Base-by-base conservation (phyloP, 2,888 invertebrate species). In the Amphipyra tragopoginis region DNA sequence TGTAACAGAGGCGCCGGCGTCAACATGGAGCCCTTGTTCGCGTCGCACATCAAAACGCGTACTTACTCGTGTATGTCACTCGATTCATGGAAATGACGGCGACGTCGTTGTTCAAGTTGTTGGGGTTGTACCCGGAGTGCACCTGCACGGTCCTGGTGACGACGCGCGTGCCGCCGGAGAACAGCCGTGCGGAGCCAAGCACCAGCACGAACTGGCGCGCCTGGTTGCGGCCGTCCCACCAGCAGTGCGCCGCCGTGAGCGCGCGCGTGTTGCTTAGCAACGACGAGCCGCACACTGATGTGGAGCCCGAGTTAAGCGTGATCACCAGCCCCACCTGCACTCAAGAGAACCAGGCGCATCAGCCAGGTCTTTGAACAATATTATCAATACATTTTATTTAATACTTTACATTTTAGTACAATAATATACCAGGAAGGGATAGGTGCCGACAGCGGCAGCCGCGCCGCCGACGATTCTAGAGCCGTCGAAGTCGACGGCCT, bases 221-320 rank as follows among this genome's bases (percentile, higher is more conserved):
- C 55, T 84, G 84, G 58, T 58, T 73, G 39, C 76, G 64, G 2
- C 82, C 76, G 72, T 86, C 81, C 49, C 75, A 75, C 90, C 88
- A 88, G 80, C 88, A 89, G 75, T 89, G 85, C 49, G 84, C 84
- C 29, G 84, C 84, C 29, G 86, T 84, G 40, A 85, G 71, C 33
- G 82, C 79, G 48, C 81, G 82, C 6, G 75, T 78, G 74, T 77
- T 80, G 57, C 72, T 77, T 69, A 85, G 67, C 80, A 83, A 75
- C 21, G 85, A 82, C 14, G 85, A 77, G 65, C 81, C 82, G 72
- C 86, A 82, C 47, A 85, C 82, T 0, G 85, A 81, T 15, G 79
- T 79, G 33, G 52, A 76, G 42, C 85, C 86, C 9, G 72, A 61
- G 42, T 75, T 78, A 70, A 86, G 71, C 14, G 80, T 79, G 62